phyloP scores from a whole-genome alignment of 2,888 invertebrate species.

The Idaea biselata region DNA sequence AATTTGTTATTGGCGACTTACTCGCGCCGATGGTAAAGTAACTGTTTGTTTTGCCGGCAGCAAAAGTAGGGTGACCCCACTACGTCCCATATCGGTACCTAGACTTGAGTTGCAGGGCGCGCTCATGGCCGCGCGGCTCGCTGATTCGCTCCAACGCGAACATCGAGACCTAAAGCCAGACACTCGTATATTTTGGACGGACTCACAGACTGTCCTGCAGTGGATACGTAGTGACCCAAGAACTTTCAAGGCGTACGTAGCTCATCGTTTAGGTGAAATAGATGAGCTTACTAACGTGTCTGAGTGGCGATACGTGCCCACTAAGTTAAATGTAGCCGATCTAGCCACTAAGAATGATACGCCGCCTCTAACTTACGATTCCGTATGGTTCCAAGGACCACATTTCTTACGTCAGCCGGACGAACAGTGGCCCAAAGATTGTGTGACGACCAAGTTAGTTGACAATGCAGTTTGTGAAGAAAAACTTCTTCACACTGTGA shows the following conservation, averaged over 20 bases:
- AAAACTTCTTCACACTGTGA: not conserved
- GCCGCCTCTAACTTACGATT: not conserved
- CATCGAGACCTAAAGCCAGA: slow-evolving; percentile 7
- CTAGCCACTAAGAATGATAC: slow-evolving; percentile 4
- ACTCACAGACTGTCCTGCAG: slow-evolving; percentile 16
- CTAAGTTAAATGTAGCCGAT: slow-evolving; percentile 13
- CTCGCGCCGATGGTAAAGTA: not conserved
- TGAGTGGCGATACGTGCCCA: slow-evolving; percentile 17
- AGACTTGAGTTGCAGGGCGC: slow-evolving; percentile 12
- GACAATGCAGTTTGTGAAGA: not conserved
- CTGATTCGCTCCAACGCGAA: slow-evolving; percentile 9
- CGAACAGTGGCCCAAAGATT: not conserved
- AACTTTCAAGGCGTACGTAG: slow-evolving; percentile 14
- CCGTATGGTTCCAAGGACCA: slow-evolving; percentile 8
- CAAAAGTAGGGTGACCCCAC: slow-evolving; percentile 9
- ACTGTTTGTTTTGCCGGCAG: slow-evolving; percentile 13
- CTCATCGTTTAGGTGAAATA: slow-evolving; percentile 19
- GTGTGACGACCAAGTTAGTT: not conserved
- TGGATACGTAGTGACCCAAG: slow-evolving; percentile 14
- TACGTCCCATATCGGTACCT: slow-evolving; percentile 2
- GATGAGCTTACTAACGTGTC: slow-evolving; percentile 12
- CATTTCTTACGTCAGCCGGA: not conserved
- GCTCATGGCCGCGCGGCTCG: slow-evolving; percentile 7
- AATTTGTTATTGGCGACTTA: slow-evolving; percentile 7
- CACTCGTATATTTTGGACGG: slow-evolving; percentile 14